These are phyloP conservation scores for Diorhabda elongata DNA, from an alignment of 1,140 invertebrate genomes.

Conservation along the genomic window DNA sequence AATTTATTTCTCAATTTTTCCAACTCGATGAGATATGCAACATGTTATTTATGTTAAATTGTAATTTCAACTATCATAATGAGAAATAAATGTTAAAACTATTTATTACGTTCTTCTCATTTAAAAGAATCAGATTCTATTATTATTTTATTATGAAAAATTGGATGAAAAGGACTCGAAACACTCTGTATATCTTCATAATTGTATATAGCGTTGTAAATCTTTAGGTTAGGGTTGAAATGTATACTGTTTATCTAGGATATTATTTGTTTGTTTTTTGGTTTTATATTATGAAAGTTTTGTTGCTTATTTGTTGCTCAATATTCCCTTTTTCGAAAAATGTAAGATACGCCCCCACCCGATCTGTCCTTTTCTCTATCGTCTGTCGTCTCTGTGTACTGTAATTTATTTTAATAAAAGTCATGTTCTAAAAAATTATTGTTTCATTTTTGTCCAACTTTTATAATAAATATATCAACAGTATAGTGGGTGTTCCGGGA, in stretches of 20 bases:
- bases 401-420: slow-evolving; percentile 52
- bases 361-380: slow-evolving; percentile 18
- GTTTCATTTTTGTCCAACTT: background rate
- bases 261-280: slow-evolving; percentile 44
- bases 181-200: slow-evolving; percentile 8
- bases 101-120: no score
- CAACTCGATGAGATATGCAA: no score
- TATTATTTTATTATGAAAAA: background rate
- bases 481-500: no score
- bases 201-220: slow-evolving; percentile 45
- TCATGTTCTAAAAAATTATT: slow-evolving; percentile 36
- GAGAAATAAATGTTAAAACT: no score
- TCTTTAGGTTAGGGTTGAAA: slow-evolving; percentile 46
- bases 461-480: no score
- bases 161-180: background rate
- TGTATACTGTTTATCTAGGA: slow-evolving; percentile 45
- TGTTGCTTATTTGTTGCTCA: slow-evolving; percentile 50
- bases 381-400: slow-evolving; percentile 47
- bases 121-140: no score
- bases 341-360: slow-evolving; percentile 42
- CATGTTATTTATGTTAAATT: no score
- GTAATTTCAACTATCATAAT: no score
- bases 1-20: no score
- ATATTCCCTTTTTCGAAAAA: slow-evolving; percentile 40
- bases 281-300: slow-evolving; percentile 45